Conservation (phyloP, 2,113 vertebrate species). For the Emydura subglobosa region DNA sequence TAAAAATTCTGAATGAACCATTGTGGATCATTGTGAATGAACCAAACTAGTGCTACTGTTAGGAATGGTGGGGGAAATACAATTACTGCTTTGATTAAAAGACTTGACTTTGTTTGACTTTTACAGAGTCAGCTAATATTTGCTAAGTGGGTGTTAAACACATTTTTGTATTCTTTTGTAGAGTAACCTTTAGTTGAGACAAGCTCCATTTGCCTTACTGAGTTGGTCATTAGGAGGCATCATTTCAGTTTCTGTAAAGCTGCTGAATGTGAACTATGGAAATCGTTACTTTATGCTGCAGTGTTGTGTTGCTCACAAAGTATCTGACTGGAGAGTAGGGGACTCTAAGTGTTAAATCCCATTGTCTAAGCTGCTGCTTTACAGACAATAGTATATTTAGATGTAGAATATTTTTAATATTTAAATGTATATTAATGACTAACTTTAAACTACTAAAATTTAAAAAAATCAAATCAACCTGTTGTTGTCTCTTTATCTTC, state of each 20-base stretch:
- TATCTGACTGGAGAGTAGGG: background rate
- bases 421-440: background rate
- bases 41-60: background rate
- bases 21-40: background rate
- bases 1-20: conserved; percentile 9
- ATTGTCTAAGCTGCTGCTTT: background rate
- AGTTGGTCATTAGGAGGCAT: background rate
- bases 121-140: background rate
- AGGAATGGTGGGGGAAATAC: background rate
- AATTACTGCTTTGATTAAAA: background rate
- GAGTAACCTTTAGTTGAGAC: background rate
- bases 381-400: background rate
- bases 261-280: background rate
- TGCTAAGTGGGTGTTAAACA: background rate
- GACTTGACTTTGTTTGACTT: background rate
- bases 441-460: background rate
- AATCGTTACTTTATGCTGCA: background rate
- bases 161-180: background rate
- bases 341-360: background rate
- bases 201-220: background rate
- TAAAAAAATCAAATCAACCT: background rate
- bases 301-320: background rate
- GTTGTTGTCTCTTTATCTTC: background rate
- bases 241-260: background rate
- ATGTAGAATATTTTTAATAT: background rate